A percentile compares a stretch with the other conserved stretches of the same genome.
phyloP scores from a whole-genome alignment of 2,888 invertebrate genomes.

The Dusona sp. region DNA sequence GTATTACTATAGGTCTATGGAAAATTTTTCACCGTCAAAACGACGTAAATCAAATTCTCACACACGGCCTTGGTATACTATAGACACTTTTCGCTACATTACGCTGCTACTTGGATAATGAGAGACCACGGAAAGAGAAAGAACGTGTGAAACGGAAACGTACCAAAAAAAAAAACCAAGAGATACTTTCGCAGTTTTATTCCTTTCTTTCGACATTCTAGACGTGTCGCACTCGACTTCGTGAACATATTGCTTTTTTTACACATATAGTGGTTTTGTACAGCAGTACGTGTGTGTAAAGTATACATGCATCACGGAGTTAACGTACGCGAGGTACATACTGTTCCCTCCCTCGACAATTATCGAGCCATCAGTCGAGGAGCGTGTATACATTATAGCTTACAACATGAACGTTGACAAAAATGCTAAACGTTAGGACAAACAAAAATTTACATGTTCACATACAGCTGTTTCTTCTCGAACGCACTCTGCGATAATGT shows the following conservation, averaged over 20 bases:
- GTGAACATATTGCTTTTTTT: constrained; percentile 20
- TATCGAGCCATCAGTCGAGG: constrained; percentile 32
- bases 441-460: constrained; percentile 44
- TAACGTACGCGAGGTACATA: constrained; percentile 27
- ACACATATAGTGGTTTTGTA: constrained; percentile 1
- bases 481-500: constrained; percentile 10
- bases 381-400: background rate
- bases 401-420: constrained; percentile 25
- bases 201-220: constrained; percentile 18
- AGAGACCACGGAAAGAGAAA: background rate
- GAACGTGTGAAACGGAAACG: background rate
- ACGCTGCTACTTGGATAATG: background rate
- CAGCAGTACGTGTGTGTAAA: background rate
- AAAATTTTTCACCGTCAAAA: constrained; percentile 14
- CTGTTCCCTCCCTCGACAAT: constrained; percentile 21
- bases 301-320: constrained; percentile 9
- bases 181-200: constrained; percentile 22
- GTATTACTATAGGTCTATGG: background rate
- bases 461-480: constrained; percentile 27
- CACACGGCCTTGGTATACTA: background rate
- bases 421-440: constrained; percentile 40
- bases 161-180: background rate
- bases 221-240: constrained; percentile 5
- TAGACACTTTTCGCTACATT: background rate
- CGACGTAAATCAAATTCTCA: constrained; percentile 42